Percentiles rank a stretch among this genome's conserved stretches.
Conservation (phyloP, 2,888 invertebrate species). For the Drosophila siamana region DNA sequence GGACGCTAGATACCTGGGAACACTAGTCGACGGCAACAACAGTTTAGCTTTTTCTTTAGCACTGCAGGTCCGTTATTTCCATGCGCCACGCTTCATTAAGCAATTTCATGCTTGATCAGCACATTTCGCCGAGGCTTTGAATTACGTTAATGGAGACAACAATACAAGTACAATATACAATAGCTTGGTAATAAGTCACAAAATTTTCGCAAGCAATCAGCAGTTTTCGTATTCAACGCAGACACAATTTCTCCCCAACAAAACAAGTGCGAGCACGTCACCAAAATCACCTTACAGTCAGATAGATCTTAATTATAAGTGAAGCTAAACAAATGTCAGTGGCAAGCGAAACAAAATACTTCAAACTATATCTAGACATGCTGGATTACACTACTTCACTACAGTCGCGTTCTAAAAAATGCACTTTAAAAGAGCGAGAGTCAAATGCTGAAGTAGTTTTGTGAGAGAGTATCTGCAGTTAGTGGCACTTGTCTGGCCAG, state of each 20-base stretch:
- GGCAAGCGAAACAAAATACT: conserved; percentile 9
- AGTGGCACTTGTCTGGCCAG: conserved; percentile 68
- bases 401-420: not conserved
- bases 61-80: conserved; percentile 64
- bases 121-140: conserved; percentile 55
- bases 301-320: conserved; percentile 17
- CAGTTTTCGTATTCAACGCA: conserved; percentile 42
- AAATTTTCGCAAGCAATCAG: conserved; percentile 56
- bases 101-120: conserved; percentile 75
- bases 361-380: conserved; percentile 21
- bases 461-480: conserved; percentile 36
- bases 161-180: conserved; percentile 8
- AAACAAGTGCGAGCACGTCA: conserved; percentile 49
- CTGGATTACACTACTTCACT: no score
- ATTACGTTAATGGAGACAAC: conserved; percentile 57
- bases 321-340: conserved; percentile 47
- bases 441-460: conserved; percentile 10
- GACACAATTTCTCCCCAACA: conserved; percentile 22
- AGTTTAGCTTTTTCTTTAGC: conserved; percentile 24
- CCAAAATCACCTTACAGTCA: conserved; percentile 57
- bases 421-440: conserved; percentile 24
- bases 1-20: not conserved
- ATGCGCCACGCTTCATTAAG: conserved; percentile 72
- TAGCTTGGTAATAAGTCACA: conserved; percentile 27
- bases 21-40: conserved; percentile 46